Evolutionary conservation across 2,113 vertebrate species (phyloP).

Genomic region (Ciconia maguari): DNA sequence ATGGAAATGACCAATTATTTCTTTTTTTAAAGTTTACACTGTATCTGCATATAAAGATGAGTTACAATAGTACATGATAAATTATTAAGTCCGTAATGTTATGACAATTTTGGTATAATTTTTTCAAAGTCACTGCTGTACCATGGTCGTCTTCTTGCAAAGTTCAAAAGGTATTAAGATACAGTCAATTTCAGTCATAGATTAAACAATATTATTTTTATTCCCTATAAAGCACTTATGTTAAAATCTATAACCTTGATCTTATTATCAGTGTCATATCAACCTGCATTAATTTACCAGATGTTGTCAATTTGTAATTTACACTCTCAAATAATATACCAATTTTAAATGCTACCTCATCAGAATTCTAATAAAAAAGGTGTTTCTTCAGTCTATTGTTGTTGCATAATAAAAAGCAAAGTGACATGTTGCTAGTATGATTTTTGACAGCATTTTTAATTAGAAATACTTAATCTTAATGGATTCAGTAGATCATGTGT

Average conservation of each 20-base stretch:
- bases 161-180: conserved; percentile 39
- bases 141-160: background rate
- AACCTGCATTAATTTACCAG: conserved; percentile 3
- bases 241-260: conserved; percentile 45
- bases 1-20: background rate
- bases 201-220: conserved; percentile 43
- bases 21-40: background rate
- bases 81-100: background rate
- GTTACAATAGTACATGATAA: background rate
- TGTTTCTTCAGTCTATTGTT: background rate
- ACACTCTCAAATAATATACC: conserved; percentile 34
- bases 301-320: conserved; percentile 45
- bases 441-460: conserved; percentile 12
- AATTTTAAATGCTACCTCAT: conserved; percentile 10
- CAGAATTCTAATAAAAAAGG: conserved; percentile 14
- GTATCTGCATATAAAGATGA: background rate
- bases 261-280: conserved; percentile 5
- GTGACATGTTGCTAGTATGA: background rate
- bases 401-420: background rate
- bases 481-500: background rate
- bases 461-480: background rate
- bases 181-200: background rate
- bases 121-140: background rate
- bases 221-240: background rate
- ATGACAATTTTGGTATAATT: background rate